Percentiles rank a stretch among this genome's conserved stretches.
Evolutionary conservation across 1,140 invertebrate species (phyloP).

Genomic region (Drosophila tsacasi): DNA sequence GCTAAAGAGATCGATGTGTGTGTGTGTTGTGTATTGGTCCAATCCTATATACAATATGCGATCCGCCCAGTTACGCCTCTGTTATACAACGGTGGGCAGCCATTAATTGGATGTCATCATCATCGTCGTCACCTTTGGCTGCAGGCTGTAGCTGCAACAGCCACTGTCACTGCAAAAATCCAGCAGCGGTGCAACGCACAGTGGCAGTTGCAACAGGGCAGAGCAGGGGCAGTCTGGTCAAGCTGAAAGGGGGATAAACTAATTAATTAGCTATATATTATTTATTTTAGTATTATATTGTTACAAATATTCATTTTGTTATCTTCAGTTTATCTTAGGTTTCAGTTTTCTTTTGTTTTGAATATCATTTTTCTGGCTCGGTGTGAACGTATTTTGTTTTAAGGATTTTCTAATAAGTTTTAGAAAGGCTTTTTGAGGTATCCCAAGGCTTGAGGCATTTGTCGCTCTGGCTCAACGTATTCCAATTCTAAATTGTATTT

Average conservation of each 20-base stretch:
- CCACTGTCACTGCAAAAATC: not conserved
- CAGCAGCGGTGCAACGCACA: not conserved
- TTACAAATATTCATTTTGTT: not conserved
- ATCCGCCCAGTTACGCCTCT: constrained; percentile 5
- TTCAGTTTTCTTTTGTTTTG: too few relatives aligned
- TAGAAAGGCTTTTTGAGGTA: not conserved
- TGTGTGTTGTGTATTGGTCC: not conserved
- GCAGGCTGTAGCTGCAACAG: constrained; percentile 16
- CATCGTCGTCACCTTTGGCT: constrained; percentile 49
- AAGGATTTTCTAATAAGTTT: not conserved
- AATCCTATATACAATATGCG: too few relatives aligned
- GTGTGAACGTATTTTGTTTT: not conserved
- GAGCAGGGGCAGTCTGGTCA: not conserved
- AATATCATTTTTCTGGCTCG: not conserved
- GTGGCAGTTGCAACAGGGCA: not conserved
- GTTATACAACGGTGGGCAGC: constrained; percentile 38
- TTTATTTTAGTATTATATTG: too few relatives aligned
- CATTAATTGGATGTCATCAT: constrained; percentile 49
- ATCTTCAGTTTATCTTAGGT: not conserved
- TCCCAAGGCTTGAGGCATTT: too few relatives aligned
- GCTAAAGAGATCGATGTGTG: not conserved
- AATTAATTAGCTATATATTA: not conserved
- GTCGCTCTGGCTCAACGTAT: too few relatives aligned
- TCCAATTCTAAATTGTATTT: too few relatives aligned
- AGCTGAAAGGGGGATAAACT: not conserved